These are phyloP conservation scores for Chymomyza fuscimana DNA, from an alignment of 2,888 invertebrate genomes.

Conservation along the genomic window DNA sequence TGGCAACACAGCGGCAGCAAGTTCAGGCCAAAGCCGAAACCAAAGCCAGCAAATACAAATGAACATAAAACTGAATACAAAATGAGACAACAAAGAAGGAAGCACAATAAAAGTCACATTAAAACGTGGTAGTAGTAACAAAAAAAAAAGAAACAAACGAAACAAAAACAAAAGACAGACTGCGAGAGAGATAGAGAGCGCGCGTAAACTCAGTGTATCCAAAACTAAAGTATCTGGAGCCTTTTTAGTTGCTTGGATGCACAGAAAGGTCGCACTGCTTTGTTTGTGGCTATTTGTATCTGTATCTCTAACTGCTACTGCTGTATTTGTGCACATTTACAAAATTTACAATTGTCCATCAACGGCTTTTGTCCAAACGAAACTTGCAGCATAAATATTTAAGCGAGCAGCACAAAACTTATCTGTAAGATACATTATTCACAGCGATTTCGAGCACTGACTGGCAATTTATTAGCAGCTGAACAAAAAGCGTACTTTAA, in stretches of 20 bases:
- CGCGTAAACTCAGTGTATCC: constrained; percentile 2
- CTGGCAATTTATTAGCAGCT: constrained; percentile 52
- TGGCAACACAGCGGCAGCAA: constrained; percentile 4
- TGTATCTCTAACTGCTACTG: constrained; percentile 11
- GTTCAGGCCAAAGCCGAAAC: constrained; percentile 31
- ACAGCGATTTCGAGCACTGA: constrained; percentile 34
- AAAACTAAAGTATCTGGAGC: constrained; percentile 22
- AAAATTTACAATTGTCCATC: constrained; percentile 2
- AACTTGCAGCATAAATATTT: constrained; percentile 50
- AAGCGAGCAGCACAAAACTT: constrained; percentile 23
- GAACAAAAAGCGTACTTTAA: not conserved
- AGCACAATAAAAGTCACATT: constrained; percentile 71
- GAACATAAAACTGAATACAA: constrained; percentile 66
- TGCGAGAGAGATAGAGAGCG: constrained; percentile 10
- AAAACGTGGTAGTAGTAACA: constrained; percentile 47
- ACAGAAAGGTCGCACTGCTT: not conserved
- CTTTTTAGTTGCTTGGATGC: not conserved
- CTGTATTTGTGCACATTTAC: constrained; percentile 29
- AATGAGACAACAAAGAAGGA: constrained; percentile 67
- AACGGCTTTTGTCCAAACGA: not conserved
- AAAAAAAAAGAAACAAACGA: constrained; percentile 17
- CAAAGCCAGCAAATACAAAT: constrained; percentile 10
- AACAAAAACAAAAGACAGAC: constrained; percentile 15
- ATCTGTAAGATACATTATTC: constrained; percentile 60
- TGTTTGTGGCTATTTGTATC: not conserved